Evolutionary conservation across 2,113 vertebrate species (phyloP).

Genomic region (Stercorarius parasiticus): DNA sequence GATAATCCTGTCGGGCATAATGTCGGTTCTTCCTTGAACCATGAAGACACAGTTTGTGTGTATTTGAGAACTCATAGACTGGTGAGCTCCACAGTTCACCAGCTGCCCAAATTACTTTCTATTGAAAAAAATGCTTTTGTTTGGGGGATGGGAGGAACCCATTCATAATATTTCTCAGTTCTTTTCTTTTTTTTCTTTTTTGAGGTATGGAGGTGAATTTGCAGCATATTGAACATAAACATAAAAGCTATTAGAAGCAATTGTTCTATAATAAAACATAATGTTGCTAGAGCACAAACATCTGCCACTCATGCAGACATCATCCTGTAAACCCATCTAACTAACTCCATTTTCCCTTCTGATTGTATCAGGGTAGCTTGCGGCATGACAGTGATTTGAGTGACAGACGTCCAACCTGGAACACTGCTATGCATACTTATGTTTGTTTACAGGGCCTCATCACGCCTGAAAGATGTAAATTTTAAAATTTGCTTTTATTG

Average conservation of each 20-base stretch:
- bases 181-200: neutral
- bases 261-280: conserved; percentile 73
- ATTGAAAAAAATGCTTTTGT: conserved; percentile 24
- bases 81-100: conserved; percentile 50
- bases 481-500: conserved; percentile 70
- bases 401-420: conserved; percentile 45
- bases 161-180: neutral
- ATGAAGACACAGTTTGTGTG: conserved; percentile 34
- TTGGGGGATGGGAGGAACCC: neutral
- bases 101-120: conserved; percentile 58
- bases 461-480: conserved; percentile 63
- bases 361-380: conserved; percentile 57
- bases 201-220: conserved; percentile 25
- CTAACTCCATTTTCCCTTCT: conserved; percentile 65
- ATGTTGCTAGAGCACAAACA: conserved; percentile 66
- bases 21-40: conserved; percentile 64
- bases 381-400: conserved; percentile 64
- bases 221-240: conserved; percentile 58
- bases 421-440: conserved; percentile 40
- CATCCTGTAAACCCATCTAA: conserved; percentile 61
- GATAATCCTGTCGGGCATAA: conserved; percentile 53
- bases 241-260: conserved; percentile 69
- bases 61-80: conserved; percentile 52
- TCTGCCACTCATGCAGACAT: conserved; percentile 69
- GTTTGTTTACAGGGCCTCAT: conserved; percentile 54